Evolutionary conservation across 2,797 vertebrate genomes (phyloP).

Genomic region (Nannoperca obscura): DNA sequence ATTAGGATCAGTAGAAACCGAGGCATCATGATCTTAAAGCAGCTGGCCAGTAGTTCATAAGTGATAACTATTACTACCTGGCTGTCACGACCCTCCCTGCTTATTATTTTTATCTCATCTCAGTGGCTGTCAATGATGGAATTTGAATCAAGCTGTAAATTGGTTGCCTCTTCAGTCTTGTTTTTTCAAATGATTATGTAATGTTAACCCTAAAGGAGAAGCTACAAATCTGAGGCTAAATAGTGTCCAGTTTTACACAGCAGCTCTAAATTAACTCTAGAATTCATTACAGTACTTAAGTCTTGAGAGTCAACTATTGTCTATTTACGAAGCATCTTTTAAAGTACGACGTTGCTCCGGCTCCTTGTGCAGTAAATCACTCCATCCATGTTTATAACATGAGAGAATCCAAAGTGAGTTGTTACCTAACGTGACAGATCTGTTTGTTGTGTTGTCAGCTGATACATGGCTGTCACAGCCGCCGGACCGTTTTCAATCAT

Average conservation of each 20-base stretch:
- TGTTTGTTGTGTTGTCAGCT: slow-evolving; percentile 69
- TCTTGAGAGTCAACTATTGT: not conserved
- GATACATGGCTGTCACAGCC: slow-evolving; percentile 50
- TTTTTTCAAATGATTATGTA: not conserved
- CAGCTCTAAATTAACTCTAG: not conserved
- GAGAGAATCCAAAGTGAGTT: slow-evolving; percentile 43
- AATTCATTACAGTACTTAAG: not conserved
- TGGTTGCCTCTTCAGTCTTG: not conserved
- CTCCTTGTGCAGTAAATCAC: slow-evolving; percentile 21
- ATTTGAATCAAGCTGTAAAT: slow-evolving; percentile 23
- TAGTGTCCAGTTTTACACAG: not conserved
- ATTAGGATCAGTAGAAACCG: slow-evolving; percentile 39
- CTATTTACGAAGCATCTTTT: not conserved
- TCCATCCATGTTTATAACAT: slow-evolving; percentile 27
- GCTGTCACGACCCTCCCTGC: slow-evolving; percentile 9
- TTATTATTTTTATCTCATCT: slow-evolving; percentile 8
- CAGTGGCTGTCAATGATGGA: not conserved
- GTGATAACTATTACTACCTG: slow-evolving; percentile 22
- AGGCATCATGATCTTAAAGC: slow-evolving; percentile 36
- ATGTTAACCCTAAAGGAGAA: slow-evolving; percentile 2
- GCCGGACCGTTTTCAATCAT: slow-evolving; percentile 67
- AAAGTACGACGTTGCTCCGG: not conserved
- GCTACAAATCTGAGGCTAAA: not conserved
- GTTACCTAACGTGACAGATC: slow-evolving; percentile 54
- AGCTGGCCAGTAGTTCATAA: slow-evolving; percentile 28